Percentiles rank a stretch among this genome's conserved stretches.
Conservation (phyloP, 2,113 vertebrate species). For the Phaethon lepturus region DNA sequence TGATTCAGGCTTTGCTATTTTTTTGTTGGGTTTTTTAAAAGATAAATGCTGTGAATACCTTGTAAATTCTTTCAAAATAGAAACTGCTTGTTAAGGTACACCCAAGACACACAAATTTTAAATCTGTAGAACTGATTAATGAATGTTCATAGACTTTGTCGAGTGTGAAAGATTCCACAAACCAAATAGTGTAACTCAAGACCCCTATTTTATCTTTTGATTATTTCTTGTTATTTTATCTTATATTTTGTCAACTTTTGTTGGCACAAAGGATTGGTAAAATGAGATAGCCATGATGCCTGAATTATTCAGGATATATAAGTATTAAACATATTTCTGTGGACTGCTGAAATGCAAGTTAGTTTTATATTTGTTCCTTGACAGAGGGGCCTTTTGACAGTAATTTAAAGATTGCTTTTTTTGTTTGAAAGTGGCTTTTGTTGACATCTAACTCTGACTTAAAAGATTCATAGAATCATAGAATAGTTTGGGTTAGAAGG, state of each 20-base stretch:
- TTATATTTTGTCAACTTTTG: background rate
- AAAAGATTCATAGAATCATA: background rate
- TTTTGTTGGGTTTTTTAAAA: background rate
- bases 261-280: background rate
- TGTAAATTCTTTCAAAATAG: background rate
- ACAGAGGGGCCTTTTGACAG: background rate
- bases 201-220: background rate
- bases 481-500: too few relatives aligned
- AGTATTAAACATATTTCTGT: background rate
- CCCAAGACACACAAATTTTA: background rate
- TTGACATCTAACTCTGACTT: background rate
- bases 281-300: background rate
- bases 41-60: background rate
- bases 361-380: conserved; percentile 10
- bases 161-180: background rate
- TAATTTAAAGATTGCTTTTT: background rate
- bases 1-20: background rate
- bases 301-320: background rate
- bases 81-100: background rate
- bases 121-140: background rate
- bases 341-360: background rate
- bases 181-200: background rate
- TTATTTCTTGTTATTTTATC: background rate
- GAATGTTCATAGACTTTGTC: background rate
- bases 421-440: background rate